Conservation (phyloP, 2,113 vertebrate genomes). For the Rhinopomastus cyanomelas region DNA sequence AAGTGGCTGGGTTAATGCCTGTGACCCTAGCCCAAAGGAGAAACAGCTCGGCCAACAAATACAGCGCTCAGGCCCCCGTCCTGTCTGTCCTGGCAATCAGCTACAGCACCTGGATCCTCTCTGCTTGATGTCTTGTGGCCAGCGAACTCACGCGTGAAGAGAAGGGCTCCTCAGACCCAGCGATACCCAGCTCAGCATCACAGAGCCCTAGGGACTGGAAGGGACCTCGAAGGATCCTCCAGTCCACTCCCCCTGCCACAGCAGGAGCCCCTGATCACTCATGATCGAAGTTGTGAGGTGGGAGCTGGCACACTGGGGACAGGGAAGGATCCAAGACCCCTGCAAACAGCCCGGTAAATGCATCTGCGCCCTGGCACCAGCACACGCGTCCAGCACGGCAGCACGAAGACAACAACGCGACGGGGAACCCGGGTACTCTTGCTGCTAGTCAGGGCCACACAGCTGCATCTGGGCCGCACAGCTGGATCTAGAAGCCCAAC, state of each 20-base stretch:
- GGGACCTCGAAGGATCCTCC: no score
- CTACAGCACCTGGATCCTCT: slow-evolving; percentile 31
- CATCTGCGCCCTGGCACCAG: not conserved
- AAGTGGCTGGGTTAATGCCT: slow-evolving; percentile 37
- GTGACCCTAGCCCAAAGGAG: slow-evolving; percentile 46
- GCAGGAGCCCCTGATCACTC: accelerated
- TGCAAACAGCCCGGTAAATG: not conserved
- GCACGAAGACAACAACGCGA: not conserved
- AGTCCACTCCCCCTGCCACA: no score
- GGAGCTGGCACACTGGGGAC: not conserved
- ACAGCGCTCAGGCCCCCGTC: not conserved
- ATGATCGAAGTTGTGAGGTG: not conserved
- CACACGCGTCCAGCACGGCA: not conserved
- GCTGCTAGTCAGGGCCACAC: not conserved
- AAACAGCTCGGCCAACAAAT: slow-evolving; percentile 45
- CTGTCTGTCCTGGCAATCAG: slow-evolving; percentile 2
- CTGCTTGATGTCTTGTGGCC: slow-evolving; percentile 16
- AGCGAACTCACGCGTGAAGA: not conserved
- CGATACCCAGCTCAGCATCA: no score
- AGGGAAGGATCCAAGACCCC: not conserved
- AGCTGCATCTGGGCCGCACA: not conserved
- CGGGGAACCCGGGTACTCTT: not conserved
- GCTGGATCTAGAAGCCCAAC: not conserved
- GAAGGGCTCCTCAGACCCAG: no score
- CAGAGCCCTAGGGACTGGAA: no score